These are phyloP conservation scores for Eulithis prunata DNA, from an alignment of 2,888 invertebrate genomes.

Conservation along the genomic window DNA sequence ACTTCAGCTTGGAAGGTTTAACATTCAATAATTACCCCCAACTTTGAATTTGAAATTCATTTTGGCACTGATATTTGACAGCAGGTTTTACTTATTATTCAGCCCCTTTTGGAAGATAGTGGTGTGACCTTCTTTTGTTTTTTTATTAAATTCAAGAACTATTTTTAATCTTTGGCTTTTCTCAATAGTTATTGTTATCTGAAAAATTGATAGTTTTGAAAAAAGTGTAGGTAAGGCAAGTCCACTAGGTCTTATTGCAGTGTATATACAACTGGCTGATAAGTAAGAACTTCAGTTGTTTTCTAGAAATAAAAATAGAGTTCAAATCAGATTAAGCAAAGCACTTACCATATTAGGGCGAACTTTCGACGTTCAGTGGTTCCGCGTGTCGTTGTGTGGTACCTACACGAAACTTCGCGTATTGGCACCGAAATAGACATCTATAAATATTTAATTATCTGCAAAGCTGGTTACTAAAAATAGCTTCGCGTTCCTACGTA, in stretches of 20 bases:
- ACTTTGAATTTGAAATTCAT: slow-evolving; percentile 56
- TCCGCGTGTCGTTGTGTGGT: slow-evolving; percentile 48
- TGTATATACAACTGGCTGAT: too few relatives aligned
- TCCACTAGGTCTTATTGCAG: too few relatives aligned
- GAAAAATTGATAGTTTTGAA: neutral
- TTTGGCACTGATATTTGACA: slow-evolving; percentile 49
- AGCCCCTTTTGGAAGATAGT: slow-evolving; percentile 59
- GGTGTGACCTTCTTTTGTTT: slow-evolving; percentile 7
- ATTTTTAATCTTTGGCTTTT: neutral
- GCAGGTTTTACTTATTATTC: slow-evolving; percentile 39
- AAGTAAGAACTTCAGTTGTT: too few relatives aligned
- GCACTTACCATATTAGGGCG: slow-evolving; percentile 68
- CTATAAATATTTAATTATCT: slow-evolving; percentile 82
- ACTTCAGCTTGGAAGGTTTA: slow-evolving; percentile 48
- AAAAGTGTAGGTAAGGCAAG: neutral
- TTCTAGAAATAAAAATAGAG: too few relatives aligned
- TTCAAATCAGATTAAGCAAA: slow-evolving; percentile 61
- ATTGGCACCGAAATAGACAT: slow-evolving; percentile 66
- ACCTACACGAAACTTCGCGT: slow-evolving; percentile 48
- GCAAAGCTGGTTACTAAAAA: slow-evolving; percentile 82
- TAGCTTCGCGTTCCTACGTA: slow-evolving; percentile 66
- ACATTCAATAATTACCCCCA: slow-evolving; percentile 43
- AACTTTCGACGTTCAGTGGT: slow-evolving; percentile 49
- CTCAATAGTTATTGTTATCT: neutral
- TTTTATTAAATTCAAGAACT: slow-evolving; percentile 20